Evolutionary conservation across 30 jellyfish, hydroid and myxozoan species (phyloP), one percentile per base, ranked within the genome.

Genomic region (Hydractinia echinata): DNA sequence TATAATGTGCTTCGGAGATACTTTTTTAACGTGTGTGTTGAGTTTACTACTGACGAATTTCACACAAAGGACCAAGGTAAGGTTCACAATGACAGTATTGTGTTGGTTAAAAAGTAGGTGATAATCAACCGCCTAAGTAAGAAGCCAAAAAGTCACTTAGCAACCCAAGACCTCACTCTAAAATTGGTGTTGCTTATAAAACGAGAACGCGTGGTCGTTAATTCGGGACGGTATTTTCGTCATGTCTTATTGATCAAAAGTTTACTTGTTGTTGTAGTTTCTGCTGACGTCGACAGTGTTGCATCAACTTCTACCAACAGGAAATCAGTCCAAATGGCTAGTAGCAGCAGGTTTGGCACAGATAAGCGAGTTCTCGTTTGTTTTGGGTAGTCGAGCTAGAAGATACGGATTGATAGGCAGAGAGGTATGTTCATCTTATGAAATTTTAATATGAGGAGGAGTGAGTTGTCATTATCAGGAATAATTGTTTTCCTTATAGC

Each of bases 341-440:
- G 95, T 94, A 54, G 95, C 99, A 8, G 95, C 99, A 3, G 99
- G 99, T 5, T 87, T 94, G 67, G 79, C 96, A 0, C 97, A 94
- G 76, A 77, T 94, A 49, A 88, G 99, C 73, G 99, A 94, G 72
- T 94, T 88, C 67, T 89, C 99, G 4, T 94, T 94, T 69, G 97
- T 94, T 19, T 90, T 94, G 79, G 97, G 97, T 49, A 94, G 99
- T 82, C 91, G 99, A 71, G 99, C 96, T 1, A 72, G 97, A 66
- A 76, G 99, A 79, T 94, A 85, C 81, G 99, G 87, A 4, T 82
- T 94, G 66, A 94, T 94, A 51, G 89, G 97, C 20, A 78, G 99
- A 81, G 99, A 94, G 96, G 99, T 94, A 53, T 58, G 82, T 51
- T 20, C 1, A 8, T 6, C 54, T 19, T 48, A 9, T 77, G 1